Percentiles rank a stretch among this genome's conserved stretches.
Evolutionary conservation across 2,797 vertebrate species (phyloP).

Genomic region (Triplophysa yarkandensis): DNA sequence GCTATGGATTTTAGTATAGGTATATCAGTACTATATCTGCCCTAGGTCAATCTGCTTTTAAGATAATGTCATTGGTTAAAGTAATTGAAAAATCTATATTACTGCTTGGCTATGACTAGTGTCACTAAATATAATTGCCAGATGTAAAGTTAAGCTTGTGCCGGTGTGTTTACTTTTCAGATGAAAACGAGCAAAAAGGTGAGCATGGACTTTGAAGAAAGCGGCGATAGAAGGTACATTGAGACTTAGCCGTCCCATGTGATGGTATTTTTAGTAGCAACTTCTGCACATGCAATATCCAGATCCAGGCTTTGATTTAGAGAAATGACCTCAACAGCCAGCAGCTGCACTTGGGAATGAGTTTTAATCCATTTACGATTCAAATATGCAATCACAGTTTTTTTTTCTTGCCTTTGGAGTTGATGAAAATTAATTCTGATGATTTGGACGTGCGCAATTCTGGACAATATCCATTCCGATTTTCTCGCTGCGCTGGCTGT

Average conservation of each 20-base stretch:
- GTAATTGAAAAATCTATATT: background rate
- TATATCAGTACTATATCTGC: background rate
- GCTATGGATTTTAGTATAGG: background rate
- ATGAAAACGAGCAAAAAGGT: constrained; percentile 61
- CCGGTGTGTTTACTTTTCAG: constrained; percentile 48
- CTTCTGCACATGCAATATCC: background rate
- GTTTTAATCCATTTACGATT: constrained; percentile 56
- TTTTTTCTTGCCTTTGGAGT: constrained; percentile 46
- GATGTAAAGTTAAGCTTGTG: background rate
- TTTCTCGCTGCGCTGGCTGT: constrained; percentile 55
- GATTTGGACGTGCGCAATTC: constrained; percentile 58
- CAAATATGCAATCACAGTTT: constrained; percentile 46
- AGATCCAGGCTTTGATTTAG: constrained; percentile 20
- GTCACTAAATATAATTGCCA: background rate
- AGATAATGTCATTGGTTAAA: background rate
- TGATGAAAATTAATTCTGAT: constrained; percentile 64
- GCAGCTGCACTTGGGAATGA: constrained; percentile 48
- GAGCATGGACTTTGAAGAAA: constrained; percentile 48
- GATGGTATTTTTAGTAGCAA: constrained; percentile 38
- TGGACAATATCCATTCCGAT: constrained; percentile 58
- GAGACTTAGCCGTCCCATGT: background rate
- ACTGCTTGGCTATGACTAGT: background rate
- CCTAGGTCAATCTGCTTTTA: background rate
- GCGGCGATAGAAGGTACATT: constrained; percentile 60
- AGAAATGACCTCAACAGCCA: constrained; percentile 36